Conservation (phyloP, 1,140 invertebrate species). For the Agrypnia vestita region DNA sequence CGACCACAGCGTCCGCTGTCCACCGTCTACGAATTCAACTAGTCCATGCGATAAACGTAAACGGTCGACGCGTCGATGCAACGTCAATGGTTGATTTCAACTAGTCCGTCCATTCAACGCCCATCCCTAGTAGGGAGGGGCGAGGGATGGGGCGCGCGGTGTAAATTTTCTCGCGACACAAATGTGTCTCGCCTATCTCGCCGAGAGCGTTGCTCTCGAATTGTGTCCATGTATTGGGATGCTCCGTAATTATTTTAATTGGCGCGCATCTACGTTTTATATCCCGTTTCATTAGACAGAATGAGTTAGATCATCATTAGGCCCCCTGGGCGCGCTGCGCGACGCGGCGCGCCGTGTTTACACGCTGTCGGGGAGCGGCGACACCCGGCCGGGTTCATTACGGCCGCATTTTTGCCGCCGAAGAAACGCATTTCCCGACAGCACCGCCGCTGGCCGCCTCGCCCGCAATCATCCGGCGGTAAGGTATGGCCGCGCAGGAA, state of each 20-base stretch:
- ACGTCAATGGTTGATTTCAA: too few relatives aligned
- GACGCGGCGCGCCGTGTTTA: slow-evolving; percentile 18
- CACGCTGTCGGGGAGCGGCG: not conserved
- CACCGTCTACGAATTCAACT: too few relatives aligned
- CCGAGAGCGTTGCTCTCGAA: slow-evolving; percentile 15
- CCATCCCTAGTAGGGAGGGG: too few relatives aligned
- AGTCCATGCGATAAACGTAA: too few relatives aligned
- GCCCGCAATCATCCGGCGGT: not conserved
- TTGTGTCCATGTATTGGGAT: slow-evolving; percentile 8
- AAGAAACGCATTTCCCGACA: slow-evolving; percentile 15
- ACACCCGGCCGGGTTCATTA: slow-evolving; percentile 31
- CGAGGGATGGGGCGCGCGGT: too few relatives aligned
- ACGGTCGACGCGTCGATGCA: too few relatives aligned
- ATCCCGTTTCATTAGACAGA: slow-evolving; percentile 26
- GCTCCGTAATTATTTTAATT: slow-evolving; percentile 32
- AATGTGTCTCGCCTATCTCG: not conserved
- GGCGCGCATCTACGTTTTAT: slow-evolving; percentile 1
- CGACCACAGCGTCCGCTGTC: too few relatives aligned
- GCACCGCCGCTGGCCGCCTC: not conserved
- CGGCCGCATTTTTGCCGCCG: not conserved
- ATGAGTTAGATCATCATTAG: slow-evolving; percentile 11
- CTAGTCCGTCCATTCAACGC: too few relatives aligned
- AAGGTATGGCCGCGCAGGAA: not conserved
- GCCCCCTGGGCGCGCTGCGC: not conserved
- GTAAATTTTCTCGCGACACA: not conserved